Conservation (phyloP, 2,888 invertebrate genomes). For the Macroteleia sp. region DNA sequence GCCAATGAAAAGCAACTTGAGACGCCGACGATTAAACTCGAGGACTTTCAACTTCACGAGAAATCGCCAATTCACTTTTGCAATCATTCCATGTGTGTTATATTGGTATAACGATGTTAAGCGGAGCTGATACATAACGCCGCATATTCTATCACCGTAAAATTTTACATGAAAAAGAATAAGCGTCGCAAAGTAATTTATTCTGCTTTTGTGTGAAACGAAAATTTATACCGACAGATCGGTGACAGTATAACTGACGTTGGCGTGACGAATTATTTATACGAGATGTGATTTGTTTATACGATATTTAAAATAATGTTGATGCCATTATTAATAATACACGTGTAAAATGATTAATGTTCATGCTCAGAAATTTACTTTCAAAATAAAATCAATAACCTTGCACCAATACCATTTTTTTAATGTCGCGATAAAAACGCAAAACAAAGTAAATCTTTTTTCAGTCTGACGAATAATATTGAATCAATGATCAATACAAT, state of each 20-base stretch:
- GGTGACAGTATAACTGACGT: constrained; percentile 10
- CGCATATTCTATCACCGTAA: constrained; percentile 41
- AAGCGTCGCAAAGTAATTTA: constrained; percentile 21
- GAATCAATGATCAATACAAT: too few species aligned
- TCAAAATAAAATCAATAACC: constrained; percentile 51
- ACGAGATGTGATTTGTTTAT: constrained; percentile 32
- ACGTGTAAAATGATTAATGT: constrained; percentile 1
- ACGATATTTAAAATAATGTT: constrained; percentile 7
- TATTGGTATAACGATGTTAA: constrained; percentile 36
- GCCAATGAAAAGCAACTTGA: constrained; percentile 51
- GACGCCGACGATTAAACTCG: constrained; percentile 39
- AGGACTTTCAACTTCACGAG: constrained; percentile 74
- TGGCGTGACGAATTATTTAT: constrained; percentile 30
- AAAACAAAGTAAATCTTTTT: neutral
- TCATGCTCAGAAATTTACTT: constrained; percentile 28
- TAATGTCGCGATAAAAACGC: too few species aligned
- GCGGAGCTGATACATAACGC: constrained; percentile 52
- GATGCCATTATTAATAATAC: constrained; percentile 12
- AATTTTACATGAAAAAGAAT: constrained; percentile 35
- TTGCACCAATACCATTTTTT: constrained; percentile 23
- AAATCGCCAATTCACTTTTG: constrained; percentile 78
- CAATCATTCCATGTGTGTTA: constrained; percentile 70
- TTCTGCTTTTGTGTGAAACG: constrained; percentile 11
- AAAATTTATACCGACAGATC: constrained; percentile 21
- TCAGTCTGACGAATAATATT: too few species aligned